These are phyloP conservation scores for Odontesthes bonariensis DNA, from an alignment of 2,113 vertebrate species.

Conservation along the genomic window DNA sequence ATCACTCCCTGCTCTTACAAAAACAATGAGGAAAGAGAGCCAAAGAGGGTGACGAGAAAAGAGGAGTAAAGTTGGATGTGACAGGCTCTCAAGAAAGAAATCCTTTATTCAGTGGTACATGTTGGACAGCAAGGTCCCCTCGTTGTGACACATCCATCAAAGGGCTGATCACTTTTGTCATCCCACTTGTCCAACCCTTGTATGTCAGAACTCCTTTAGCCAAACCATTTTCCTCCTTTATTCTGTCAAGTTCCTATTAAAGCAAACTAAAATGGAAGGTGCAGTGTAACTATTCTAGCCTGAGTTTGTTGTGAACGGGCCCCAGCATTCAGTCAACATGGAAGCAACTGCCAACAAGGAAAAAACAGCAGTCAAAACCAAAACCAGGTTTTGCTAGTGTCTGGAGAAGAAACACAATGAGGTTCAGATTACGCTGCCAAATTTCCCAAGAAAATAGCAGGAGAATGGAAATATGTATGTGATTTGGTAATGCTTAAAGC, in stretches of 20 bases:
- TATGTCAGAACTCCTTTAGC: conserved; percentile 47
- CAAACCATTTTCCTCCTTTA: conserved; percentile 44
- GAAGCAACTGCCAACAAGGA: conserved; percentile 71
- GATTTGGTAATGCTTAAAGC: conserved; percentile 50
- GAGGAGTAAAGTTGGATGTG: conserved; percentile 62
- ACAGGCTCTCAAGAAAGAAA: conserved; percentile 50
- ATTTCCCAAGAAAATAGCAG: conserved; percentile 64
- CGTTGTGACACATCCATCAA: conserved; percentile 70
- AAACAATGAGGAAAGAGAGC: conserved; percentile 17
- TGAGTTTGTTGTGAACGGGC: conserved; percentile 52
- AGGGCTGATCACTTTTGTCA: conserved; percentile 58
- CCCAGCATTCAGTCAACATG: conserved; percentile 65
- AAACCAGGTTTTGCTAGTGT: conserved; percentile 72
- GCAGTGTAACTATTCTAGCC: conserved; percentile 63
- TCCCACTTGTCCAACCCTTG: conserved; percentile 40
- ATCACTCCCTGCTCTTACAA: conserved; percentile 30
- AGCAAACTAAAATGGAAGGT: conserved; percentile 72
- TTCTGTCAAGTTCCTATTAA: conserved; percentile 69
- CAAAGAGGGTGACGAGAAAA: conserved; percentile 41
- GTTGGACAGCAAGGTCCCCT: conserved; percentile 63
- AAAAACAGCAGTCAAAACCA: conserved; percentile 71
- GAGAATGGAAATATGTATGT: conserved; percentile 55
- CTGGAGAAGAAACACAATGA: conserved; percentile 73
- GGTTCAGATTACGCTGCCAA: conserved; percentile 75
- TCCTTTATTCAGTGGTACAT: conserved; percentile 60